Base-by-base conservation (phyloP, 2,797 vertebrate genomes). In the Nasua narica region DNA sequence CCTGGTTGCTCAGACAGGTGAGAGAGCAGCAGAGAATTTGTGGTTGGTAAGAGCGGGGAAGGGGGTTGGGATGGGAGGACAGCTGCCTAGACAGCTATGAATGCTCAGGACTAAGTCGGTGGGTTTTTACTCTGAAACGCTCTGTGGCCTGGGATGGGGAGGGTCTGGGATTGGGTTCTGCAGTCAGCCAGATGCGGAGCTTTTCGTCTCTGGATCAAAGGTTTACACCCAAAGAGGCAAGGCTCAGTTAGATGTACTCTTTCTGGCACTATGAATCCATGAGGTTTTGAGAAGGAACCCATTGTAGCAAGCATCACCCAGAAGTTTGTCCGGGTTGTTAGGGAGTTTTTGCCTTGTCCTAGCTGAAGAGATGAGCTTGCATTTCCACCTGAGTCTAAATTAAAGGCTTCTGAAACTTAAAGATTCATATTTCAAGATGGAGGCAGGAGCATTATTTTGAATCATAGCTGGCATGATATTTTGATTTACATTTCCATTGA, bases 1-100 rank as follows among this genome's bases (percentile, higher is more conserved):
- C 87, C 93, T 99, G 89, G 98, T 99, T 74, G 99, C 99, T 91
- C 99, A 90, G 97, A 99, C 99, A 98, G 99, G 99, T 99, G 98
- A 96, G 98, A 74, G 43, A 70, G 72, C 52, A 48, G 27, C 94
- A 90, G 96, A 92, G 40, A 76, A 87, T 56, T 50, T 62, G 37
- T 43, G 81, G 54, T 83, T 72, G 84, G 58, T 37, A 50, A 84
- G 70, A 90, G 84, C 67, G 32, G 65, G 18, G 65, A 3, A 18
- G n/a, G 9, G n/a, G n/a, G n/a, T 35, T 81, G n/a, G n/a, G n/a
- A 5, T 35, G 91, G 67, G 48, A 82, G 43, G 40, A 46, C 90
- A 87, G 60, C 85, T 88, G 43, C 95, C 40, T 58, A n/a, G 88
- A 87, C 2, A 76, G 56, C 62, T 27, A 1, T 37, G n/a, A 35